These are phyloP conservation scores for Halichoerus grypus DNA, from an alignment of 2,113 vertebrate species.

Conservation along the genomic window DNA sequence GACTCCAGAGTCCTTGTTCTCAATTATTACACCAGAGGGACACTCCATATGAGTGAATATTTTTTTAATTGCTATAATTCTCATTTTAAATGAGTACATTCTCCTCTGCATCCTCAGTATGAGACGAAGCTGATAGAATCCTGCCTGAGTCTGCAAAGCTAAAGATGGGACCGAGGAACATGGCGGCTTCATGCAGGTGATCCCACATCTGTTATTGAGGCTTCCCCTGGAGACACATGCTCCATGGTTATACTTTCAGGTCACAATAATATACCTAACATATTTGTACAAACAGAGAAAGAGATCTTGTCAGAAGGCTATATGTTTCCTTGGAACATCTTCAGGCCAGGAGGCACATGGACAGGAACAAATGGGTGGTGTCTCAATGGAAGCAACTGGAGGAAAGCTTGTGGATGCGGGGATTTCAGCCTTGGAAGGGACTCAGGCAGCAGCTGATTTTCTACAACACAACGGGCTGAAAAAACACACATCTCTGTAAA, in stretches of 20 bases:
- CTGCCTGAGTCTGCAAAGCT: neutral
- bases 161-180: neutral
- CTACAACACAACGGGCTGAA: slow-evolving; percentile 25
- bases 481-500: slow-evolving; percentile 60
- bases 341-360: neutral
- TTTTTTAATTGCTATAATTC: neutral
- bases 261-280: neutral
- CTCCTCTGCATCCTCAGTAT: neutral
- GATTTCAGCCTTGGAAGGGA: slow-evolving; percentile 41
- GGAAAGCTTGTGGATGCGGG: neutral
- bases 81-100: neutral
- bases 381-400: neutral
- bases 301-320: neutral
- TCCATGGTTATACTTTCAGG: neutral
- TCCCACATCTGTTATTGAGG: neutral
- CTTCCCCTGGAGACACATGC: neutral
- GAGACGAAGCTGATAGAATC: neutral
- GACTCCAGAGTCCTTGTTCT: neutral
- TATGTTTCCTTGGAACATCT: neutral
- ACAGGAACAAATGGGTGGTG: neutral
- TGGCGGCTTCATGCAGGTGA: neutral
- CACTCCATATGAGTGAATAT: neutral
- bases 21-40: neutral
- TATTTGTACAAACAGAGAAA: neutral
- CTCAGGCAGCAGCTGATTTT: slow-evolving; percentile 45